phyloP scores from a whole-genome alignment of 1,140 invertebrate species.

The Aleiodes sp. region DNA sequence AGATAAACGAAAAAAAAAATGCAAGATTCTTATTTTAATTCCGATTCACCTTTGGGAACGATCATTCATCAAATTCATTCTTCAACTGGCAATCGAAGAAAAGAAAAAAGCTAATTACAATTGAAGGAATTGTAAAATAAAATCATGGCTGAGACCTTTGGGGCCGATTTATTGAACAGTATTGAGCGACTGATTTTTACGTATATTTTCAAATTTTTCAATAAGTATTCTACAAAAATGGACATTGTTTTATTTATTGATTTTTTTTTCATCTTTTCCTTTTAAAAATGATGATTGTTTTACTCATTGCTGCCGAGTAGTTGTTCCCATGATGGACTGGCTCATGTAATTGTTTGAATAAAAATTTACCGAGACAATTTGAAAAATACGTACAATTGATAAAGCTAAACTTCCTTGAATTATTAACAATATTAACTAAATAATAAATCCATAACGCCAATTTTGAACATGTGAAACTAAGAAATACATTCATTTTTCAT shows the following conservation, averaged over 20 bases:
- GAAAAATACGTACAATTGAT: conserved; percentile 22
- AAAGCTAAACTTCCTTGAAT: conserved; percentile 24
- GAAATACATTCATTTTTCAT: background rate
- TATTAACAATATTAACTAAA: conserved; percentile 26
- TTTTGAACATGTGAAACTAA: background rate
- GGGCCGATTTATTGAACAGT: background rate
- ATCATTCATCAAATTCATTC: background rate
- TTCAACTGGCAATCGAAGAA: conserved; percentile 46
- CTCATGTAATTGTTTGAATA: conserved; percentile 51
- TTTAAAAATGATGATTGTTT: conserved; percentile 18
- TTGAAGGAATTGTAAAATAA: background rate
- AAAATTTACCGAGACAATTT: conserved; percentile 39
- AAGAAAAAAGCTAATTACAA: conserved; percentile 3
- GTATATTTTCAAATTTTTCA: background rate
- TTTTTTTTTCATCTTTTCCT: conserved; percentile 4
- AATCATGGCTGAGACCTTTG: background rate
- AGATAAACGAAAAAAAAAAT: conserved; percentile 28
- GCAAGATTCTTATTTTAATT: conserved; percentile 12
- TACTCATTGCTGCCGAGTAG: conserved; percentile 18
- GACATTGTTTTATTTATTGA: background rate
- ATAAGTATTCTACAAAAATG: background rate
- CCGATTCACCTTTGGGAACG: conserved; percentile 4
- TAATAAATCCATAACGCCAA: conserved; percentile 23
- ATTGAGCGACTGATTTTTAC: background rate
- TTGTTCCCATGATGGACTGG: conserved; percentile 44